Evolutionary conservation across 2,797 vertebrate genomes (phyloP), one percentile per base, ranked within the genome.

Genomic region (Microcaecilia unicolor): DNA sequence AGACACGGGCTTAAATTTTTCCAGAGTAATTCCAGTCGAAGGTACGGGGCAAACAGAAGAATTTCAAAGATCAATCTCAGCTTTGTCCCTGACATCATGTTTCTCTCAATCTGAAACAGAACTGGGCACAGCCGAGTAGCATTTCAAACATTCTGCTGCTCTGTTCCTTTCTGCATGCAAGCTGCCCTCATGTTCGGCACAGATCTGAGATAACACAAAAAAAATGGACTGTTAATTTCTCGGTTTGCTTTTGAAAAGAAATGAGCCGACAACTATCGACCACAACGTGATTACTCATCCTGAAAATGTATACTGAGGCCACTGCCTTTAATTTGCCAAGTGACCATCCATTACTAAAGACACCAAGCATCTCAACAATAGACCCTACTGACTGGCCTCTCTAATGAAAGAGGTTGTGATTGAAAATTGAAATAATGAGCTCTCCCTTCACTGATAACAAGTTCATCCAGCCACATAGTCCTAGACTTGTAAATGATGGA

Each of bases 251-350:
- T 66, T 60, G 55, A 38, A 67, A 58, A 58, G 51, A 74, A 80
- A 37, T 61, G 55, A 63, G 64, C 51, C 72, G 74, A 83, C 80
- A 78, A 74, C 58, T 62, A 54, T 76, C 71, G 22, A n/a, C 64
- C 71, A 82, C 81, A 78, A 85, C 70, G 4, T 75, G 68, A 58
- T 64, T 83, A 84, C 64, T 83, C 84, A 87, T 84, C 78, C 83
- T 73, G 67, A 81, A 85, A 85, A 81, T n/a, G n/a, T n/a, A n/a
- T n/a, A n/a, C n/a, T n/a, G n/a, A n/a, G n/a, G n/a, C n/a, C 77
- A 64, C 57, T 70, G 58, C 55, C 32, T 47, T 34, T 55, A 82
- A 74, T 82, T 85, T 65, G 83, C 80, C 66, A 67, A 57, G 63
- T 76, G 64, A 62, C 70, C 64, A 56, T 48, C 54, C 54, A 25